Evolutionary conservation across 92 coral and sea anemone genomes (phyloP).

Genomic region (Meandrina meandrites): DNA sequence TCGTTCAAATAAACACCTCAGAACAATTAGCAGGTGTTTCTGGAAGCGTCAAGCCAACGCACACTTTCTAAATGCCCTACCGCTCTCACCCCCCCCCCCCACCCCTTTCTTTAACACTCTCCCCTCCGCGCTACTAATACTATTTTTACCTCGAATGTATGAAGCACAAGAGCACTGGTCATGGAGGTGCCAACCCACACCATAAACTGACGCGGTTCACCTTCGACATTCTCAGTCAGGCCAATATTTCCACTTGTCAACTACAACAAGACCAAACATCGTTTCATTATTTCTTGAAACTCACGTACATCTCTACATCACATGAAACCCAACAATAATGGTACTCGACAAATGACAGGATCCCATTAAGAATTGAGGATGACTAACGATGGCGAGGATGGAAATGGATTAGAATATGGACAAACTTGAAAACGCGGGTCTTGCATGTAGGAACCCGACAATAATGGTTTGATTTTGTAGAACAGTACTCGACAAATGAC

Average conservation of each 20-base stretch:
- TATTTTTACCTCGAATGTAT: conserved; percentile 84
- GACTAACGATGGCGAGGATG: background rate
- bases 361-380: background rate
- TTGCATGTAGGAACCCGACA: no score
- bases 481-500: background rate
- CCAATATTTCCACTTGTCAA: conserved; percentile 84
- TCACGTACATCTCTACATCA: background rate
- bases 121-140: background rate
- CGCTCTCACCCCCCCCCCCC: no score
- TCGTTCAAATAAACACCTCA: background rate
- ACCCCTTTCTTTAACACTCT: no score
- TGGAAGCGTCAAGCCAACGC: background rate
- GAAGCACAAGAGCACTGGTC: conserved; percentile 88
- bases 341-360: background rate
- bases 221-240: conserved; percentile 84
- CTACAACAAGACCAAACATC: conserved; percentile 28
- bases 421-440: background rate
- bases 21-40: background rate
- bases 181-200: conserved; percentile 95
- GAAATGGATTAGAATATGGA: background rate
- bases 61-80: background rate
- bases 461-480: background rate
- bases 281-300: background rate
- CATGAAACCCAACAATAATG: background rate
- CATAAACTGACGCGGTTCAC: conserved; percentile 87